Conservation (phyloP, 2,113 vertebrate species). For the Aleadryas rufinucha region DNA sequence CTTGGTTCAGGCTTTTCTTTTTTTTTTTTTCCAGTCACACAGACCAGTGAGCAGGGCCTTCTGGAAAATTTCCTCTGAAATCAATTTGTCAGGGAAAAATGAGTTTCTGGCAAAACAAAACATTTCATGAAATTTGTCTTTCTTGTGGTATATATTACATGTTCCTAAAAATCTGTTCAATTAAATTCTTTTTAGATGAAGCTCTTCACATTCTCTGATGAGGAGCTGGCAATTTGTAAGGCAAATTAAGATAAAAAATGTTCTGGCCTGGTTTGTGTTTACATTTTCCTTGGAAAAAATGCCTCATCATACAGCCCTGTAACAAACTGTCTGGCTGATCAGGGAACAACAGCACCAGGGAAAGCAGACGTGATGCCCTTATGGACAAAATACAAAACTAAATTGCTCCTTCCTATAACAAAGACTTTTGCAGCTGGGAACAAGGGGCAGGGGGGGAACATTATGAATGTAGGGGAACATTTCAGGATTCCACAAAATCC, state of each 20-base stretch:
- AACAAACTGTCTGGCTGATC: not conserved
- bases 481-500: not conserved
- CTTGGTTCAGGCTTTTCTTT: not conserved
- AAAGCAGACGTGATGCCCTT: not conserved
- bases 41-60: not conserved
- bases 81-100: not conserved
- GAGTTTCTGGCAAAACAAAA: not conserved
- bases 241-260: not conserved
- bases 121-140: not conserved
- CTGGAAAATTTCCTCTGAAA: not conserved
- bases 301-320: not conserved
- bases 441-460: not conserved
- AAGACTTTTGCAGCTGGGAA: not conserved
- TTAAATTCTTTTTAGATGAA: not conserved
- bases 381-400: not conserved
- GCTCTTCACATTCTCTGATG: not conserved
- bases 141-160: not conserved
- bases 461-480: not conserved
- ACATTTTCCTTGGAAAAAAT: not conserved
- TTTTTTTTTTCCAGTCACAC: not conserved
- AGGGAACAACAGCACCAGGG: not conserved
- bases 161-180: not conserved
- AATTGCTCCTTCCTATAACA: not conserved
- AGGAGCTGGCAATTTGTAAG: not conserved
- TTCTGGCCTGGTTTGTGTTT: not conserved